Evolutionary conservation across 2,888 invertebrate genomes (phyloP), one percentile per base, ranked within the genome.

Genomic region (Helobdella robusta): DNA sequence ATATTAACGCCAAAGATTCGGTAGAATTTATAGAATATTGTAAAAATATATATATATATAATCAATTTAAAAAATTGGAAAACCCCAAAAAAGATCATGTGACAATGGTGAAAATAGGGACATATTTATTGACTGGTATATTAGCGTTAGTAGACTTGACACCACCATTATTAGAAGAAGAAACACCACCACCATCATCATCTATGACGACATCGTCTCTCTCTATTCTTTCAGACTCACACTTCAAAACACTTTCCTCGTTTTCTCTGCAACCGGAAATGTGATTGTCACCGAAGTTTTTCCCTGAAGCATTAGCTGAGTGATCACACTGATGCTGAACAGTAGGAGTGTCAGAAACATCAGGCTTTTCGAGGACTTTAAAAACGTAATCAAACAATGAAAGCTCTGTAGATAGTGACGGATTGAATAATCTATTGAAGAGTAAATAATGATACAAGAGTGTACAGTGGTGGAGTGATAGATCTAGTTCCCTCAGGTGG

Each of bases 91-190:
- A n/a, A 25, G 28, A 44, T 60, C 46, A 60, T 3, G 60, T 60
- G 46, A 60, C 60, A 46, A 60, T 40, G 25, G 60, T 60, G 35
- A 60, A 60, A 11, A 60, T 28, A 15, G 60, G 60, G 5, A 60
- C 44, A n/a, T 44, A 60, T 25, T 60, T 60, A 23, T 25, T 35
- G 35, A 60, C 60, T 3, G 1, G 20, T 5, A 23, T 30, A 28
- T n/a, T n/a, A 28, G 28, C 35, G 11, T 34, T 59, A 35, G 32
- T 36, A 5, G 46, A 40, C 8, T 44, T 40, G 32, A 25, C 20
- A 25, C 46, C 46, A 52, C 8, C 15, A 52, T 8, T n/a, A 15
- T 20, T n/a, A n/a, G 6, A n/a, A 40, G 44, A 40, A n/a, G 44
- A 15, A 11, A 40, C 44, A 15, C n/a, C 11, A 40, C 11, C 44